phyloP scores from a whole-genome alignment of 2,797 vertebrate genomes.

The Halcyon smyrnensis region DNA sequence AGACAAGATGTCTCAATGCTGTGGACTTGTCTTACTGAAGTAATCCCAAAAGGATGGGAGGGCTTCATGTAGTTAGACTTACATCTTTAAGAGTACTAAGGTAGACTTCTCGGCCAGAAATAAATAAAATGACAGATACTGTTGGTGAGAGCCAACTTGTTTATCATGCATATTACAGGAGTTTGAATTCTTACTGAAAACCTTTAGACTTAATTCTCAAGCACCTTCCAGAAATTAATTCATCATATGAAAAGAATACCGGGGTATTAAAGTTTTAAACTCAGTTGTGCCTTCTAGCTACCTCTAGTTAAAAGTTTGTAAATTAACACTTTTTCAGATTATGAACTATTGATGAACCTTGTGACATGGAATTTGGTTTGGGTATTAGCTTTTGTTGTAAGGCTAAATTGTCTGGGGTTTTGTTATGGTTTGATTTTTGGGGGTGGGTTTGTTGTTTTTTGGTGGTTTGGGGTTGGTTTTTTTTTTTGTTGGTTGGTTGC shows the following conservation, averaged over 20 bases:
- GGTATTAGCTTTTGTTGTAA: too few species aligned
- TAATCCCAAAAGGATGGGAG: background rate
- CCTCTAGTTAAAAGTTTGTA: background rate
- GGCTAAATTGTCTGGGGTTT: too few species aligned
- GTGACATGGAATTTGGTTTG: background rate
- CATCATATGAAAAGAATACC: background rate
- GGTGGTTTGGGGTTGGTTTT: too few species aligned
- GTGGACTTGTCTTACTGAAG: background rate
- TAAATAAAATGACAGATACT: background rate
- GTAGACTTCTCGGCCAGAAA: background rate
- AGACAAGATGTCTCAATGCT: background rate
- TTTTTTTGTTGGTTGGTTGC: too few species aligned
- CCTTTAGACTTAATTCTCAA: background rate
- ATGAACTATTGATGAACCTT: background rate
- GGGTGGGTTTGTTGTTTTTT: too few species aligned
- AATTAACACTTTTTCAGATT: background rate
- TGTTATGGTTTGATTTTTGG: too few species aligned
- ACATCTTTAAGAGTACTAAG: background rate
- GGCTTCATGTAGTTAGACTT: background rate
- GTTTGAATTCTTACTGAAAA: background rate
- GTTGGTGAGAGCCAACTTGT: background rate
- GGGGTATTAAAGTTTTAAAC: background rate
- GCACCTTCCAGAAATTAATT: background rate
- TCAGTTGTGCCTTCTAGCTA: background rate
- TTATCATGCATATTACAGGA: background rate